A percentile compares a stretch with the other conserved stretches of the same genome.
These are phyloP conservation scores for Prosopocoilus inquinatus DNA, from an alignment of 2,888 invertebrate genomes.

Conservation along the genomic window DNA sequence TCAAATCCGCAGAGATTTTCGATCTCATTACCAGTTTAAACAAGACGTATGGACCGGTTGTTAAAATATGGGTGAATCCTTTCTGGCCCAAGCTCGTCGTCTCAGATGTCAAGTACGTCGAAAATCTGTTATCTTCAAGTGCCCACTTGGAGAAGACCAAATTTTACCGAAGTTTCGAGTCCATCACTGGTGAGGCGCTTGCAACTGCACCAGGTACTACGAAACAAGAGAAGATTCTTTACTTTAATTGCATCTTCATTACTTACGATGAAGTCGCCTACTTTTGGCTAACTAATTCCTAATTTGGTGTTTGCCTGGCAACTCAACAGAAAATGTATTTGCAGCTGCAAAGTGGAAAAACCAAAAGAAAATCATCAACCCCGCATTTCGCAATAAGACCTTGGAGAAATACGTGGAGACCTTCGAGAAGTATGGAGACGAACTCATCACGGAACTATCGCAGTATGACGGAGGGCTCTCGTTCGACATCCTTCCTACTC, in stretches of 20 bases:
- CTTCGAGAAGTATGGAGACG: conserved; percentile 50
- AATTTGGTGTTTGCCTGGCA: too few relatives aligned
- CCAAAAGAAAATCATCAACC: conserved; percentile 49
- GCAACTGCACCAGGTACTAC: not conserved
- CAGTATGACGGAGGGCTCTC: too few relatives aligned
- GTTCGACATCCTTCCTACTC: too few relatives aligned
- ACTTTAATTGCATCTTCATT: too few relatives aligned
- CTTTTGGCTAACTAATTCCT: too few relatives aligned
- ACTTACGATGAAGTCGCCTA: too few relatives aligned
- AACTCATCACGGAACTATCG: conserved; percentile 39
- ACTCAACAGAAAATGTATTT: too few relatives aligned
- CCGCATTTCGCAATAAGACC: conserved; percentile 50
- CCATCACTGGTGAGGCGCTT: not conserved
- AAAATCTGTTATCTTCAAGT: not conserved
- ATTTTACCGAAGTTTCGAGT: not conserved
- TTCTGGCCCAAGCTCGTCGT: conserved; percentile 1
- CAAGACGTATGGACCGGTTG: not conserved
- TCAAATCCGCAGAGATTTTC: not conserved
- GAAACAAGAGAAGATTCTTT: not conserved
- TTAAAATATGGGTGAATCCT: conserved; percentile 3
- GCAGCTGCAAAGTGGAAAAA: conserved; percentile 40
- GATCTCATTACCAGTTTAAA: not conserved
- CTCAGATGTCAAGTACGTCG: not conserved
- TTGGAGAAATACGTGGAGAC: conserved; percentile 46
- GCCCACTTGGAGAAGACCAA: not conserved